phyloP scores from a whole-genome alignment of 2,797 vertebrate genomes.

The Apogon talboti region DNA sequence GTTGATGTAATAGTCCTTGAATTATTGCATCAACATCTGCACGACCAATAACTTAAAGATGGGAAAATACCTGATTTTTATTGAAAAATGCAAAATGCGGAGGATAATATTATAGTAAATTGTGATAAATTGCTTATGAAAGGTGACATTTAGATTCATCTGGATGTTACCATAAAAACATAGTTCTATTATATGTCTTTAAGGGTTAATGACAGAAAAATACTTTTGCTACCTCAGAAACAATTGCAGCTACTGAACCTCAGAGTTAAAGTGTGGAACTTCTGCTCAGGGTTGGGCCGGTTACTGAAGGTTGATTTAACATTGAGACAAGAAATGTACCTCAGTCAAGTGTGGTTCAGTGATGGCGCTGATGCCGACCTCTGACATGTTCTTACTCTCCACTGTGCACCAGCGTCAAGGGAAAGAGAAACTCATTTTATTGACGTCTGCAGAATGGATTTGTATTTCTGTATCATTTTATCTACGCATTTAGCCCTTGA shows the following conservation, averaged over 20 bases:
- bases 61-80: no score
- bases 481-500: not conserved
- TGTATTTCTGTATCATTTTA: not conserved
- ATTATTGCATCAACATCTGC: no score
- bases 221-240: not conserved
- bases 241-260: not conserved
- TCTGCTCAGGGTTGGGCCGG: no score
- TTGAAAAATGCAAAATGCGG: no score
- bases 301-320: constrained; percentile 25
- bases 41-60: no score
- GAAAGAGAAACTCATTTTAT: constrained; percentile 45
- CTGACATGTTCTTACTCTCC: constrained; percentile 55
- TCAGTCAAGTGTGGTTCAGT: constrained; percentile 59
- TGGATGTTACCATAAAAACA: no score
- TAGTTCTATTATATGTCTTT: no score
- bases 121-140: no score
- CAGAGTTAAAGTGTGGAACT: not conserved
- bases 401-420: constrained; percentile 53
- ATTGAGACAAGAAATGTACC: constrained; percentile 28
- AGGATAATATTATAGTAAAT: no score
- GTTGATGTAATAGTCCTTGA: no score
- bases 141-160: no score
- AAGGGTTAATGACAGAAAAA: no score
- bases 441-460: constrained; percentile 20
- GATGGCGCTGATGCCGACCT: constrained; percentile 49